phyloP scores from a whole-genome alignment of 2,797 vertebrate species.

The Ispidina lecontei region DNA sequence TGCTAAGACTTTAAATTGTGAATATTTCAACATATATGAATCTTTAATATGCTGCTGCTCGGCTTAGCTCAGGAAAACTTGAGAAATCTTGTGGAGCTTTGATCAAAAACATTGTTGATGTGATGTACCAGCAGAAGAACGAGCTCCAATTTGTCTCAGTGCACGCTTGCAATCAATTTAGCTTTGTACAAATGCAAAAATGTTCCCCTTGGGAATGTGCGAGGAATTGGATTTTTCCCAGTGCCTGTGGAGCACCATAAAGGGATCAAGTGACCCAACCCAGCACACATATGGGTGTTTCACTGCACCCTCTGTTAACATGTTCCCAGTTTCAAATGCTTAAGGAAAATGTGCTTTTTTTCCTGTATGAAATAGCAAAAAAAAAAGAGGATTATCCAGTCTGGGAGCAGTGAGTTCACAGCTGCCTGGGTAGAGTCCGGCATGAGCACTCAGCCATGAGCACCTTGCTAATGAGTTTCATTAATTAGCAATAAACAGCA shows the following conservation, averaged over 20 bases:
- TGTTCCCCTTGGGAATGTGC: background rate
- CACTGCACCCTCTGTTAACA: background rate
- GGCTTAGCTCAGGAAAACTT: background rate
- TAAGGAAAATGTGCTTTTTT: background rate
- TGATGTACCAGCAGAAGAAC: background rate
- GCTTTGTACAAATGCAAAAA: background rate
- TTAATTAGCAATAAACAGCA: slow-evolving; percentile 35
- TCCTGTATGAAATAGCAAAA: background rate
- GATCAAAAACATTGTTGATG: background rate
- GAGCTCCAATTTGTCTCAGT: background rate
- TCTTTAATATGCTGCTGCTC: background rate
- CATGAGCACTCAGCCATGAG: accelerated
- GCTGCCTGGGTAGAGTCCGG: background rate
- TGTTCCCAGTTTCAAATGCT: background rate
- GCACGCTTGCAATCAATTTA: background rate
- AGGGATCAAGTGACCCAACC: background rate
- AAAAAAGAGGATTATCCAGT: accelerated
- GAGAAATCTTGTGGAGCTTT: background rate
- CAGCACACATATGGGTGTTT: background rate
- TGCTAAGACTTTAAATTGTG: background rate
- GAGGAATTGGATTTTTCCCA: background rate
- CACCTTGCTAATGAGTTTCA: slow-evolving; percentile 3
- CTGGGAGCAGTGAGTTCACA: background rate
- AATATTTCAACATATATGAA: background rate
- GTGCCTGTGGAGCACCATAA: background rate